Base-by-base conservation (phyloP, 37 sponge, comb jelly and placozoan genomes). In the Tethya wilhelma region DNA sequence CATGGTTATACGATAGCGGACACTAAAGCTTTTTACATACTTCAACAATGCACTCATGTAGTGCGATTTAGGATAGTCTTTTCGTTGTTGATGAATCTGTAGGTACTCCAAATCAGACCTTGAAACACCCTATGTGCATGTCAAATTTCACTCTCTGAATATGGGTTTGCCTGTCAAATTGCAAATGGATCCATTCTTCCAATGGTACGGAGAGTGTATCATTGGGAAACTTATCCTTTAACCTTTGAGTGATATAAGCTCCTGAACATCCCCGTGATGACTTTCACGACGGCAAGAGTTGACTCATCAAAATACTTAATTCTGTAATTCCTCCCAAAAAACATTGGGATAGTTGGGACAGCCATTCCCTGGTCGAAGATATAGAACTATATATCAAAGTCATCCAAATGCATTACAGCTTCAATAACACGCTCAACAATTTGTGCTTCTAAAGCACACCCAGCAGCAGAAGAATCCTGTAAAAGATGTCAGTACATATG, bases 91-190 rank as follows among this genome's bases (percentile, higher is more conserved):
- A 19, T 46, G 12, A 39, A 78, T 33, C 43, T 78, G n/a, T n/a
- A n/a, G n/a, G 78, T 7, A 78, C 75, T 38, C 59, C 75, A 74
- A 37, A 74, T 41, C 64, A 64, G 37, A 78, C 78, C 45, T 64
- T n/a, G 40, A 78, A 78, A 34, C 67, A 22, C 22, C 78, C 78
- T 64, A 44, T 78, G 45, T n/a, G n/a, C n/a, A n/a, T 78, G 58
- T 4, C 60, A 41, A n/a, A 68, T 9, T 12, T 36, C 69, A n/a
- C 20, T 29, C 4, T 29, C 9, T 40, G 69, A 9, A 36, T 68
- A 68, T 68, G 69, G 69, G 41, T 68, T 68, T 23, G 40, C 9
- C 5, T 36, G 69, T 39, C 69, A 68, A 68, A 68, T 23, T 68
- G 69, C 19, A 68, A 39, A 29, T 39, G 37, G 8, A 71, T 33